These are phyloP conservation scores for Alcis repandata DNA, from an alignment of 2,888 invertebrate genomes.

Conservation along the genomic window DNA sequence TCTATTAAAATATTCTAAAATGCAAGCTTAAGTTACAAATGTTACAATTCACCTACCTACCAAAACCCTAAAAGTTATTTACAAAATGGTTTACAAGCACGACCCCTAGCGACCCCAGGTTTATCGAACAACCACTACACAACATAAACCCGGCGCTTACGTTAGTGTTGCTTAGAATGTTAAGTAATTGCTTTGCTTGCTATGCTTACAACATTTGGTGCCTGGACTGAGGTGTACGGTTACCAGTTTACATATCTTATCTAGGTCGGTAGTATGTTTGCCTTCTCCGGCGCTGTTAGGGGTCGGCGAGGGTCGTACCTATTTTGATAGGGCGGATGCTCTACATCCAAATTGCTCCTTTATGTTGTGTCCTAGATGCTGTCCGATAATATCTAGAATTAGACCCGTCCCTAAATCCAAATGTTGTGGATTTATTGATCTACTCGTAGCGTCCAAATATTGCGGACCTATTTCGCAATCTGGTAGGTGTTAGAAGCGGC, in stretches of 20 bases:
- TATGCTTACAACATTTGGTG: neutral
- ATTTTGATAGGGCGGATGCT: neutral
- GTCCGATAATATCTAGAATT: conserved; percentile 6
- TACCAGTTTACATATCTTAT: neutral
- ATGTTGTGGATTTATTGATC: neutral
- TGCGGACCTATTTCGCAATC: neutral
- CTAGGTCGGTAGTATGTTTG: neutral
- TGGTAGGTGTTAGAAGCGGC: neutral
- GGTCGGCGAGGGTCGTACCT: conserved; percentile 4
- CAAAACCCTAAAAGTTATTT: no score
- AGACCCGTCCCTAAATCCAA: neutral
- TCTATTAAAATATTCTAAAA: no score
- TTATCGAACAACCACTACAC: neutral
- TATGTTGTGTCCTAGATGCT: conserved; percentile 5
- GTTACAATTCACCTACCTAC: no score
- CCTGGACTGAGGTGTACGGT: neutral
- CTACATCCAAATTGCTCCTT: conserved; percentile 5
- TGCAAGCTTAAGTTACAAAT: no score
- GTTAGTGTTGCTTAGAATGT: neutral
- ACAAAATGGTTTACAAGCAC: neutral
- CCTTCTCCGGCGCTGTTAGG: neutral
- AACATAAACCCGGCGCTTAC: conserved; percentile 8
- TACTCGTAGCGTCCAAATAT: neutral
- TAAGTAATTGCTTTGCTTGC: no score
- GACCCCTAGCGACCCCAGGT: neutral